A percentile compares a stretch with the other conserved stretches of the same genome.
Conservation (phyloP, 2,888 invertebrate genomes). For the Nezara viridula region DNA sequence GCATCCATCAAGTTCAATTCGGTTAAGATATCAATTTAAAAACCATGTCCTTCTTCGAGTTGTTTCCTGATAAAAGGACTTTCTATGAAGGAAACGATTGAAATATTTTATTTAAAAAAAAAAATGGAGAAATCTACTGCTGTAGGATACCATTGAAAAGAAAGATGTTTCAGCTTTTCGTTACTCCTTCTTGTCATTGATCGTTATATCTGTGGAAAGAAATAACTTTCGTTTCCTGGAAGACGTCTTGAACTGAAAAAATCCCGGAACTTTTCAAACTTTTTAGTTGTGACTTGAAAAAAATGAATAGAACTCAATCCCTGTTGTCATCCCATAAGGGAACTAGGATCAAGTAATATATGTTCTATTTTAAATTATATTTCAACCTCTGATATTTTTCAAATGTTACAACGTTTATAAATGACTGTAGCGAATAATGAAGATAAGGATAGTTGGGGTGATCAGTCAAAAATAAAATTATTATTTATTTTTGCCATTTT, state of each 20-base stretch:
- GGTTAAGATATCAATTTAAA: neutral
- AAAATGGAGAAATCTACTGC: too few species aligned
- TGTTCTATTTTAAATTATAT: too few species aligned
- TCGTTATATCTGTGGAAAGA: neutral
- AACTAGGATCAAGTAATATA: too few species aligned
- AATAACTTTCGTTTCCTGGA: conserved; percentile 7
- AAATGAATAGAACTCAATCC: neutral
- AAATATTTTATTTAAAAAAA: neutral
- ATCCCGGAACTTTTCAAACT: neutral
- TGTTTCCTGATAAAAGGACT: neutral
- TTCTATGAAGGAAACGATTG: neutral
- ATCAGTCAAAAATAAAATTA: too few species aligned
- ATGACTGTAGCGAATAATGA: too few species aligned
- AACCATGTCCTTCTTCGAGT: neutral
- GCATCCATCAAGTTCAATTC: neutral
- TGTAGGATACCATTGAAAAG: neutral
- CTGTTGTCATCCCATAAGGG: too few species aligned
- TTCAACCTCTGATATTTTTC: too few species aligned
- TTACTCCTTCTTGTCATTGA: neutral
- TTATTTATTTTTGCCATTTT: too few species aligned
- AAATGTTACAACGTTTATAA: too few species aligned
- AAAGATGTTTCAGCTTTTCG: neutral
- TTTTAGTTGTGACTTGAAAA: neutral
- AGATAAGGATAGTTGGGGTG: too few species aligned
- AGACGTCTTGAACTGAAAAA: neutral